Percentiles rank a stretch among this genome's conserved stretches.
phyloP scores from a whole-genome alignment of 2,888 invertebrate genomes.

The Tipula lateralis region DNA sequence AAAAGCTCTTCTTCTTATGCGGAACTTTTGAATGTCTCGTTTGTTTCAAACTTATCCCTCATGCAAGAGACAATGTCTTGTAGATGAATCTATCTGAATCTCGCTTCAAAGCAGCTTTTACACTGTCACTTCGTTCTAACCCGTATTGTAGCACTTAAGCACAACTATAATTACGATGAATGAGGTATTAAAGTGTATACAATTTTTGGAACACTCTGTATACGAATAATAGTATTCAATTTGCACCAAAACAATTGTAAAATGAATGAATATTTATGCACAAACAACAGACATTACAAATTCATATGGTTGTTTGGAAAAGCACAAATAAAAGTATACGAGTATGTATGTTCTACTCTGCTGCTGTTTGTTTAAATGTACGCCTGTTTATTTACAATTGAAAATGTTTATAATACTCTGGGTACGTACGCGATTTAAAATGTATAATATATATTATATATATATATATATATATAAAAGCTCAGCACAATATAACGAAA shows the following conservation, averaged over 20 bases:
- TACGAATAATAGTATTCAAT: background rate
- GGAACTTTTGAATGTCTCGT: no score
- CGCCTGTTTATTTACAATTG: background rate
- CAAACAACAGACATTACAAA: constrained; percentile 6
- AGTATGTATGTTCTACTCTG: background rate
- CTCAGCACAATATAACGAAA: background rate
- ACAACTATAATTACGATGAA: no score
- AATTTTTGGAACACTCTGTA: no score
- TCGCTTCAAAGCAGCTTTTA: no score
- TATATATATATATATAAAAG: background rate
- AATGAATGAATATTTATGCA: background rate
- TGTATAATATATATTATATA: no score
- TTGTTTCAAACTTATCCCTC: no score
- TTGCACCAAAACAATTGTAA: background rate
- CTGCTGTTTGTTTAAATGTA: background rate
- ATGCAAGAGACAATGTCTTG: no score
- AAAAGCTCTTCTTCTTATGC: no score
- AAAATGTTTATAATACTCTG: background rate
- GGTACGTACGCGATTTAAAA: background rate
- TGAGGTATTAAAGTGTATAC: background rate
- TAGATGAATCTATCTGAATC: no score
- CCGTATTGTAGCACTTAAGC: no score
- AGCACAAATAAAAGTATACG: background rate
- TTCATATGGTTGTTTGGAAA: background rate
- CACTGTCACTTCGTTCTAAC: no score